Conservation (phyloP, 2,797 vertebrate genomes). For the Darevskia mixta region DNA sequence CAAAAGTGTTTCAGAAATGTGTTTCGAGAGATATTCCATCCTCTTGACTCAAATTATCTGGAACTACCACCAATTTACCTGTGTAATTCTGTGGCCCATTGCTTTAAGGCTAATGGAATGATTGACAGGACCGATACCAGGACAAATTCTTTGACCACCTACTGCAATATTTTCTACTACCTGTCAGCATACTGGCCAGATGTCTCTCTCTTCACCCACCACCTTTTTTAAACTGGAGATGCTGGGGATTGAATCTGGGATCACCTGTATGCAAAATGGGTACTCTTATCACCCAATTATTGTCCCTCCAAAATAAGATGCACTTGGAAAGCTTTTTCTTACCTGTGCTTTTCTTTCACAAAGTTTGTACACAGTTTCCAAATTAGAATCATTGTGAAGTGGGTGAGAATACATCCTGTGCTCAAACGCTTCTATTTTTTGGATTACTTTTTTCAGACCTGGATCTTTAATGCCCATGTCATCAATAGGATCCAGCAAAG, state of each 20-base stretch:
- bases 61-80: background rate
- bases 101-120: background rate
- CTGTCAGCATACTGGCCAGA: background rate
- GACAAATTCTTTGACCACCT: background rate
- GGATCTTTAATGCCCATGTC: slow-evolving; percentile 98
- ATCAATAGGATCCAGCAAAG: slow-evolving; percentile 93
- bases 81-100: background rate
- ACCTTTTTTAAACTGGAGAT: background rate
- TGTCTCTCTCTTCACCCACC: background rate
- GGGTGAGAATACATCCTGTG: slow-evolving; percentile 98
- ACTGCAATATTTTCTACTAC: background rate
- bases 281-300: background rate
- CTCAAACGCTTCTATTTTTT: slow-evolving; percentile 97
- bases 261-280: background rate
- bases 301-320: background rate
- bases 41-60: background rate
- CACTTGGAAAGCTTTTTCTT: slow-evolving; percentile 17
- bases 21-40: background rate
- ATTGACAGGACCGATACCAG: background rate
- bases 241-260: background rate
- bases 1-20: too few species aligned
- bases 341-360: slow-evolving; percentile 97
- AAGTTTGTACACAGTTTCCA: slow-evolving; percentile 92
- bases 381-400: slow-evolving; percentile 92
- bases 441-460: slow-evolving; percentile 94